A percentile compares a stretch with the other conserved stretches of the same genome.
These are phyloP conservation scores for Protobothrops mucrosquamatus DNA, from an alignment of 2,113 vertebrate species.

Conservation along the genomic window DNA sequence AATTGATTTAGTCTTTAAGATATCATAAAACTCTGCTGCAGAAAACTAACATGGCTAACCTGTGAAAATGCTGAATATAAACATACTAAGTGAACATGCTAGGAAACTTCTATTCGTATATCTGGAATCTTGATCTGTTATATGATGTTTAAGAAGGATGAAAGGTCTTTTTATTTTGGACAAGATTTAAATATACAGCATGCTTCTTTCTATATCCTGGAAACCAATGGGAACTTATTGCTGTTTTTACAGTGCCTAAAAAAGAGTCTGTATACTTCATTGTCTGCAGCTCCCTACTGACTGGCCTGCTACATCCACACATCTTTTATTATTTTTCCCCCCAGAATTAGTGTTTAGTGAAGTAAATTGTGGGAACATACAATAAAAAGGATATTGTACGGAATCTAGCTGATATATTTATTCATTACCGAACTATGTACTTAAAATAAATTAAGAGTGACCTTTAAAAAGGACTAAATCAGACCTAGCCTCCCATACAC, in stretches of 20 bases:
- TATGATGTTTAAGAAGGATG: not conserved
- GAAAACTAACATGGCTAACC: not conserved
- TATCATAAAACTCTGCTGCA: not conserved
- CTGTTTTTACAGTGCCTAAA: not conserved
- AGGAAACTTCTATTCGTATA: not conserved
- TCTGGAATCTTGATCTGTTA: not conserved
- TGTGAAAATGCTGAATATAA: not conserved
- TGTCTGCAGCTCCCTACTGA: not conserved
- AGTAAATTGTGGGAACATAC: not conserved
- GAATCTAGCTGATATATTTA: not conserved
- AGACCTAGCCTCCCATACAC: not conserved
- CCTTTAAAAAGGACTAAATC: not conserved
- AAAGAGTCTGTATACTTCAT: not conserved
- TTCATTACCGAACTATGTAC: not conserved
- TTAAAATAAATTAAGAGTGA: not conserved
- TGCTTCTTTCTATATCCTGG: not conserved
- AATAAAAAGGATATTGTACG: not conserved
- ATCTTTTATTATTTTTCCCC: not conserved
- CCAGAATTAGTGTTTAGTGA: not conserved
- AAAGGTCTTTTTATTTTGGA: not conserved
- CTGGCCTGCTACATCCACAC: not conserved
- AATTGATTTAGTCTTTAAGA: not conserved
- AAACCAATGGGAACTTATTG: not conserved
- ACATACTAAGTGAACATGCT: not conserved
- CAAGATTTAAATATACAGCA: not conserved